Percentiles rank a stretch among this genome's conserved stretches.
These are phyloP conservation scores for Drosophila fuyamai DNA, from an alignment of 1,140 invertebrate genomes.

Conservation along the genomic window DNA sequence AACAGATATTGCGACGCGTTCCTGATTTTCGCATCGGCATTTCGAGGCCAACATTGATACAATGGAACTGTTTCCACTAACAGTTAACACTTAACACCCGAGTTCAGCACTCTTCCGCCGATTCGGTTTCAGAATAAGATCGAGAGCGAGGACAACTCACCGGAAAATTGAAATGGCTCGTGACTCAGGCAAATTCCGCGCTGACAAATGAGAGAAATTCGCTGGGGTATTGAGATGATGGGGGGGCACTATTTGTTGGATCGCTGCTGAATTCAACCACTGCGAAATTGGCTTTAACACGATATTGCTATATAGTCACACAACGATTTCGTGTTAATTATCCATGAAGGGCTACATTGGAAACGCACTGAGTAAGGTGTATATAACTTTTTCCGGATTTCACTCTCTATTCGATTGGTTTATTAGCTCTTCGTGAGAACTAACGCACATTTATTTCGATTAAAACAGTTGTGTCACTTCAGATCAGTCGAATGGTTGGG, in stretches of 20 bases:
- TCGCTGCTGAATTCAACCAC: slow-evolving; percentile 46
- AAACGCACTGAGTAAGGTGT: slow-evolving; percentile 46
- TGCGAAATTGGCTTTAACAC: slow-evolving; percentile 60
- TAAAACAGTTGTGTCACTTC: slow-evolving; percentile 12
- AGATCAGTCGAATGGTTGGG: slow-evolving; percentile 19
- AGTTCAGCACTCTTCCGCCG: slow-evolving; percentile 13
- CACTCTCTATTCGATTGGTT: slow-evolving; percentile 14
- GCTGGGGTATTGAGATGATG: slow-evolving; percentile 10
- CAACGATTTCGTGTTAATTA: slow-evolving; percentile 78
- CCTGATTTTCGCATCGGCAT: slow-evolving; percentile 34
- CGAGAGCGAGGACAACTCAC: slow-evolving; percentile 57
- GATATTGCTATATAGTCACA: slow-evolving; percentile 77
- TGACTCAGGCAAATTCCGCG: slow-evolving; percentile 61
- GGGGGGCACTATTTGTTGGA: slow-evolving; percentile 28
- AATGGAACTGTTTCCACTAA: slow-evolving; percentile 24
- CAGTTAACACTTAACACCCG: slow-evolving; percentile 32
- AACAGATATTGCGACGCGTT: slow-evolving; percentile 47
- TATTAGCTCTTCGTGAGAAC: slow-evolving; percentile 2
- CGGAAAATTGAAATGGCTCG: slow-evolving; percentile 67
- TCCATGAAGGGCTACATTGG: slow-evolving; percentile 80
- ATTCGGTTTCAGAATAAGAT: slow-evolving; percentile 18
- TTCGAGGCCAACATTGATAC: slow-evolving; percentile 41
- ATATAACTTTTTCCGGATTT: slow-evolving; percentile 24
- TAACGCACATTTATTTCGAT: slow-evolving; percentile 7
- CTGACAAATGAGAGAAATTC: slow-evolving; percentile 42